These are phyloP conservation scores for Ranitomeya variabilis DNA, from an alignment of 2,113 vertebrate genomes.

Conservation along the genomic window DNA sequence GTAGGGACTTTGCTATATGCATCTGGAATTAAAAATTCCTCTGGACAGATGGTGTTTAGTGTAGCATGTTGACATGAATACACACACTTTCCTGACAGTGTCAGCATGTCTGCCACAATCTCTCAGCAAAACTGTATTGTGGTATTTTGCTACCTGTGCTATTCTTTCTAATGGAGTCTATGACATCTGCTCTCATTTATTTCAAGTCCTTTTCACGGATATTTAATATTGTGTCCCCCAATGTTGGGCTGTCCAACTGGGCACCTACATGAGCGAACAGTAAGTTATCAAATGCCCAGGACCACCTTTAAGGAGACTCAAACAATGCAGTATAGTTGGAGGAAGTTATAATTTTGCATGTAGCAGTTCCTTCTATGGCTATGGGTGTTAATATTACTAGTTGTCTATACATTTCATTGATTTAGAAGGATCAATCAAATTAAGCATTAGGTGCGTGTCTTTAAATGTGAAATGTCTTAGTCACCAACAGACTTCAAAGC, in stretches of 20 bases:
- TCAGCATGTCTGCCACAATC: slow-evolving; percentile 16
- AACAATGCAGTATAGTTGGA: neutral
- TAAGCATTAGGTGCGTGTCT: neutral
- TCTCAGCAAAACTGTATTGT: neutral
- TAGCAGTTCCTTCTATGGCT: neutral
- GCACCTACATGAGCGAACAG: neutral
- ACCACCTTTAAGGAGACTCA: neutral
- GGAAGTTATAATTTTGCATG: neutral
- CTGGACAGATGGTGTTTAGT: slow-evolving; percentile 7
- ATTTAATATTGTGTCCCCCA: neutral
- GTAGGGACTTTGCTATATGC: neutral
- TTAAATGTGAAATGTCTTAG: neutral
- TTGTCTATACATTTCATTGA: neutral
- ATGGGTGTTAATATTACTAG: neutral
- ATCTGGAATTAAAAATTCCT: slow-evolving; percentile 4
- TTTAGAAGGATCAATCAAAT: neutral
- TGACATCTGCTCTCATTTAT: neutral
- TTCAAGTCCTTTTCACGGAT: neutral
- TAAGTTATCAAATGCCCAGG: neutral
- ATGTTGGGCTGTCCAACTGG: neutral
- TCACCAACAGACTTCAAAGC: neutral
- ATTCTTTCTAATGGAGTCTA: neutral
- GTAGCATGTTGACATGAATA: slow-evolving; percentile 7
- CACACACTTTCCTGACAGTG: slow-evolving; percentile 6
- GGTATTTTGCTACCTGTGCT: neutral